These are phyloP conservation scores for Polypterus senegalus DNA, from an alignment of 2,113 vertebrate genomes.

Conservation along the genomic window DNA sequence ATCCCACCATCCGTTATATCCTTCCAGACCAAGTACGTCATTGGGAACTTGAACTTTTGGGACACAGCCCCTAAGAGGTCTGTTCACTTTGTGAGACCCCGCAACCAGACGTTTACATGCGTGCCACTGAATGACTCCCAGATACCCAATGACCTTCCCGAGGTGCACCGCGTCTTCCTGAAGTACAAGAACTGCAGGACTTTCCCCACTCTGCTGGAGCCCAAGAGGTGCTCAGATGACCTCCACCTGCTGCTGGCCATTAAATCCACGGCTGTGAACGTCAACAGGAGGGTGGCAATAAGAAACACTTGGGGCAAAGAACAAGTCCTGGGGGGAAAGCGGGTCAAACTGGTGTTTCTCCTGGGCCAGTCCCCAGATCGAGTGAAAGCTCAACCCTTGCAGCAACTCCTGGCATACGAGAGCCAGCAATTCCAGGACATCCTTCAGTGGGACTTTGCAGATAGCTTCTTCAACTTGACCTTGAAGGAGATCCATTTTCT, in stretches of 20 bases:
- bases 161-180: conserved; percentile 43
- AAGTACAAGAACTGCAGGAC: conserved; percentile 52
- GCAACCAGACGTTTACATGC: conserved; percentile 22
- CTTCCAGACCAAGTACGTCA: too few relatives aligned
- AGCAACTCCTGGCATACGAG: conserved; percentile 48
- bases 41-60: too few relatives aligned
- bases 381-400: conserved; percentile 22
- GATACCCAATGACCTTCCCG: conserved; percentile 30
- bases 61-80: too few relatives aligned
- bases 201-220: conserved; percentile 40
- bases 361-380: conserved; percentile 29
- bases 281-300: conserved; percentile 46
- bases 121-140: conserved; percentile 18
- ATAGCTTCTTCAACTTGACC: conserved; percentile 62
- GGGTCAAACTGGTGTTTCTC: conserved; percentile 44
- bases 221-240: conserved; percentile 34
- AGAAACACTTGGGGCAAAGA: conserved; percentile 54
- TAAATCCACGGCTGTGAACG: conserved; percentile 49
- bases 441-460: conserved; percentile 57
- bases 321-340: conserved; percentile 16
- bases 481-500: conserved; percentile 61
- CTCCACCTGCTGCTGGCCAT: conserved; percentile 49
- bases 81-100: not conserved
- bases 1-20: too few relatives aligned
- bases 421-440: conserved; percentile 47